These are phyloP conservation scores for Pagrus major DNA, from an alignment of 2,113 vertebrate genomes.

Conservation along the genomic window DNA sequence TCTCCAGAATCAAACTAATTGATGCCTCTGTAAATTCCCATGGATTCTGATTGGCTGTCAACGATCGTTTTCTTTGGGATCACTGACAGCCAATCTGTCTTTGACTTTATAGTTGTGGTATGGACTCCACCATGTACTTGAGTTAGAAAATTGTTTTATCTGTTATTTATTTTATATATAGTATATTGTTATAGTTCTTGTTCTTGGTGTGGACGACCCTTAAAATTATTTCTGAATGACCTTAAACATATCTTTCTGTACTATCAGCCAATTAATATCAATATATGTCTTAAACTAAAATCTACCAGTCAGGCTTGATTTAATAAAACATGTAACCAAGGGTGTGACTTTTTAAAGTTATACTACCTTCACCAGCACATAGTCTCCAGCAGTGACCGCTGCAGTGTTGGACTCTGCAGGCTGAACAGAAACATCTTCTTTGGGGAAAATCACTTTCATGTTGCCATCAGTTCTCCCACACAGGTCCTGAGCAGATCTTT, in stretches of 20 bases:
- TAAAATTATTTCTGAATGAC: neutral
- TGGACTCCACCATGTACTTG: no score
- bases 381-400: constrained; percentile 88
- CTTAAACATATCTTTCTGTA: neutral
- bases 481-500: constrained; percentile 89
- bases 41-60: no score
- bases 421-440: constrained; percentile 71
- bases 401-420: constrained; percentile 42
- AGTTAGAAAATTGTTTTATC: no score
- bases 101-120: no score
- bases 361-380: constrained; percentile 91
- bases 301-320: neutral
- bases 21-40: no score
- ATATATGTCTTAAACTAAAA: neutral
- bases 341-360: neutral
- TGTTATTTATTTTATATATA: no score
- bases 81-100: no score
- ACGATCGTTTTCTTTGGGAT: no score
- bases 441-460: constrained; percentile 92
- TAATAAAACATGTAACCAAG: neutral
- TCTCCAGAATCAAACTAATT: no score
- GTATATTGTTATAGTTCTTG: no score
- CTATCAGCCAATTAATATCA: neutral
- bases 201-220: no score
- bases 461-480: constrained; percentile 95